These are phyloP conservation scores for Protomyctophum bolini DNA, from an alignment of 2,113 vertebrate species.

Conservation along the genomic window DNA sequence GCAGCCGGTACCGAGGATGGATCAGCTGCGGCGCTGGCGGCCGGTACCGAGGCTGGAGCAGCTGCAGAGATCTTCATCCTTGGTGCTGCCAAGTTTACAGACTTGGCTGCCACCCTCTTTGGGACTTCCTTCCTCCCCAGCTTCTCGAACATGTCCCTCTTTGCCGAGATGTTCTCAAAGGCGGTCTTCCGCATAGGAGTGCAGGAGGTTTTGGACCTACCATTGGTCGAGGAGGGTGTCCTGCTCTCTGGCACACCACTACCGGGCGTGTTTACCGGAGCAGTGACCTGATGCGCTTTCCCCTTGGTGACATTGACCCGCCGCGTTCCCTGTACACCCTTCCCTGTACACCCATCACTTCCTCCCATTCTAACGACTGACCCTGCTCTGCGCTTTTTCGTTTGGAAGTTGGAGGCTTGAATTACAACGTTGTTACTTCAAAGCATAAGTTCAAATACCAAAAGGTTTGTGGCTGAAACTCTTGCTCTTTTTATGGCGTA, in stretches of 20 bases:
- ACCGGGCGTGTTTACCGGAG: not conserved
- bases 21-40: no score
- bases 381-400: constrained; percentile 65
- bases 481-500: no score
- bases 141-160: constrained; percentile 65
- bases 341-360: not conserved
- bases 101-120: constrained; percentile 47
- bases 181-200: constrained; percentile 66
- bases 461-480: no score
- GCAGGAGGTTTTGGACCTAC: constrained; percentile 31
- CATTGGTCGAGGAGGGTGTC: not conserved
- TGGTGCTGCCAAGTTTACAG: constrained; percentile 51
- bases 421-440: no score
- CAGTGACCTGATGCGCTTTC: constrained; percentile 10
- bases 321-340: constrained; percentile 6
- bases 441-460: no score
- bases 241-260: constrained; percentile 10
- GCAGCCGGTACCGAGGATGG: no score
- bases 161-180: constrained; percentile 65
- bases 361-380: constrained; percentile 53
- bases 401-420: no score
- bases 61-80: constrained; percentile 14
- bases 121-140: constrained; percentile 53
- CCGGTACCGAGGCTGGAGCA: no score
- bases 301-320: constrained; percentile 27